Percentiles rank a stretch among this genome's conserved stretches.
Conservation (phyloP, 1,140 invertebrate genomes). For the Neodiprion virginianus region DNA sequence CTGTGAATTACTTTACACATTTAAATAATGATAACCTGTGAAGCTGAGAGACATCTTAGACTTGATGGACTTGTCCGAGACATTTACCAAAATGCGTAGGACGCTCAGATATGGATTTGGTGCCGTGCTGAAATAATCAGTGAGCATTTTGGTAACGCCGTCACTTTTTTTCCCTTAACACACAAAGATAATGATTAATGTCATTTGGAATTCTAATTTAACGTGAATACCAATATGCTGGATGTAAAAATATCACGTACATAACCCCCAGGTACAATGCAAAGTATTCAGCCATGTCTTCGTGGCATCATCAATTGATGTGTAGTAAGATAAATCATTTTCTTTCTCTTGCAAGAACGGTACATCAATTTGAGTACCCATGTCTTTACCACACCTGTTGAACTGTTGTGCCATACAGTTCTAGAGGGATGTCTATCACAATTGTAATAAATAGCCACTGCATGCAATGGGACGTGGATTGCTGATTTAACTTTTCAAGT, state of each 20-base stretch:
- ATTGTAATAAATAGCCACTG: too few relatives aligned
- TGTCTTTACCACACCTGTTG: background rate
- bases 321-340: slow-evolving; percentile 29
- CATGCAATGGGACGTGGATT: too few relatives aligned
- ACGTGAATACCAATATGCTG: slow-evolving; percentile 14
- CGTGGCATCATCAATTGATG: slow-evolving; percentile 45
- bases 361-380: background rate
- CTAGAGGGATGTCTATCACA: too few relatives aligned
- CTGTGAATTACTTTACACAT: slow-evolving; percentile 25
- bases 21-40: slow-evolving; percentile 49
- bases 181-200: slow-evolving; percentile 11
- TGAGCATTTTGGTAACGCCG: slow-evolving; percentile 59
- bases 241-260: slow-evolving; percentile 34
- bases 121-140: slow-evolving; percentile 58
- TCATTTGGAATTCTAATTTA: slow-evolving; percentile 15
- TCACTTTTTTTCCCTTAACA: slow-evolving; percentile 65
- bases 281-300: slow-evolving; percentile 46
- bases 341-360: background rate
- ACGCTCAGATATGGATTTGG: slow-evolving; percentile 65
- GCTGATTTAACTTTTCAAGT: too few relatives aligned
- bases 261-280: slow-evolving; percentile 46
- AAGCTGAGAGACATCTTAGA: slow-evolving; percentile 62
- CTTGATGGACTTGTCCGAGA: slow-evolving; percentile 64
- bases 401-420: background rate
- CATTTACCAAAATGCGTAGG: slow-evolving; percentile 65